Evolutionary conservation across 2,888 invertebrate species (phyloP).

Genomic region (Drosophila flavopinicola): DNA sequence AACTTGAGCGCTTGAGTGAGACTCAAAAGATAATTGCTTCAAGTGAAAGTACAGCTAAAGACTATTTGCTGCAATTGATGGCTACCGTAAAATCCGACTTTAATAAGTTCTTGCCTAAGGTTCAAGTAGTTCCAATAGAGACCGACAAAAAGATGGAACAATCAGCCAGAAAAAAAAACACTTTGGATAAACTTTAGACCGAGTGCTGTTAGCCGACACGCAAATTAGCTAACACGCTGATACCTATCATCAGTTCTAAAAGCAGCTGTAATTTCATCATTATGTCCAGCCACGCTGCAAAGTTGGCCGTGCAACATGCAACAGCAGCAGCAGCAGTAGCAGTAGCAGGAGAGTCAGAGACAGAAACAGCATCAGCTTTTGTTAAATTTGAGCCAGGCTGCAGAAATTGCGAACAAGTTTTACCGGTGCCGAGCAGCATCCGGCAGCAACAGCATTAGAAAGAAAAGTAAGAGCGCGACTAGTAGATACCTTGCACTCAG

Average conservation of each 20-base stretch:
- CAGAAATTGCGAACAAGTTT: slow-evolving; percentile 60
- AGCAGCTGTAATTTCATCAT: slow-evolving; percentile 65
- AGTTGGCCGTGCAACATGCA: slow-evolving; percentile 39
- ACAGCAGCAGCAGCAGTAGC: slow-evolving; percentile 5
- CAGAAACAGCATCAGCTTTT: slow-evolving; percentile 34
- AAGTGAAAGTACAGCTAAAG: slow-evolving; percentile 26
- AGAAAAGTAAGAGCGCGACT: background rate
- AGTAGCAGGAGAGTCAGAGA: no score
- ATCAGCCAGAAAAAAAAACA: slow-evolving; percentile 14
- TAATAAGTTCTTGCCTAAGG: slow-evolving; percentile 1
- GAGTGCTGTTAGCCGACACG: slow-evolving; percentile 29
- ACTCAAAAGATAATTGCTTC: background rate
- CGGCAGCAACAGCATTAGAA: slow-evolving; percentile 34
- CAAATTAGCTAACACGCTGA: slow-evolving; percentile 59
- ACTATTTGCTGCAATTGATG: slow-evolving; percentile 36
- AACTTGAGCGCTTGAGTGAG: background rate
- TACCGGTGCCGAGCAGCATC: slow-evolving; percentile 40
- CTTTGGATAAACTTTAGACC: slow-evolving; percentile 26
- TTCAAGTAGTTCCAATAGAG: slow-evolving; percentile 2
- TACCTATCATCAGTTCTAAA: slow-evolving; percentile 53
- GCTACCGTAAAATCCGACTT: background rate
- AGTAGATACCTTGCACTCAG: background rate
- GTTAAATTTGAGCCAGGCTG: slow-evolving; percentile 32
- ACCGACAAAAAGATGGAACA: slow-evolving; percentile 8
- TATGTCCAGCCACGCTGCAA: slow-evolving; percentile 37